Evolutionary conservation across 2,888 invertebrate genomes (phyloP).

Genomic region (Apeira syringaria): DNA sequence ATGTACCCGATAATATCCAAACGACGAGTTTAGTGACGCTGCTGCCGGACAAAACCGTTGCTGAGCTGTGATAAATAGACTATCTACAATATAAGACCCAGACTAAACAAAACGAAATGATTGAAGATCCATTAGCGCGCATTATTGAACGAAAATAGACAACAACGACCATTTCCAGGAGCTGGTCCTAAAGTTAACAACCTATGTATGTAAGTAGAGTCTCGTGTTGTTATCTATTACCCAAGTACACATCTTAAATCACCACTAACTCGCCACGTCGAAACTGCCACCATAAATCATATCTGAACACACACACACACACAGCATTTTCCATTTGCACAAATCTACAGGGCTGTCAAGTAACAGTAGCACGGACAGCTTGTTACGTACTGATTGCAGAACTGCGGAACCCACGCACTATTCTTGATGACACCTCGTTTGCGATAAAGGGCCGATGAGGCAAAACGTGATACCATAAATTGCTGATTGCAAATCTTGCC

Average conservation of each 20-base stretch:
- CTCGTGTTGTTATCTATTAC: slow-evolving; percentile 16
- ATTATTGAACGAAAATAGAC: slow-evolving; percentile 1
- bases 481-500: slow-evolving; percentile 24
- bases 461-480: slow-evolving; percentile 12
- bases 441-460: slow-evolving; percentile 26
- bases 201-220: slow-evolving; percentile 1
- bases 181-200: not conserved
- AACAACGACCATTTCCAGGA: not conserved
- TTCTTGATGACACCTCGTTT: slow-evolving; percentile 39
- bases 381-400: slow-evolving; percentile 36
- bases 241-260: slow-evolving; percentile 16
- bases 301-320: slow-evolving; percentile 11
- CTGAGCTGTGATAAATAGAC: not conserved
- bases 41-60: too few species aligned
- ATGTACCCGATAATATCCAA: too few species aligned
- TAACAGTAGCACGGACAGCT: slow-evolving; percentile 23
- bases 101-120: slow-evolving; percentile 5
- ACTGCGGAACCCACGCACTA: slow-evolving; percentile 32
- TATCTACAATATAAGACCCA: not conserved
- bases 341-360: slow-evolving; percentile 27
- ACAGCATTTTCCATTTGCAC: slow-evolving; percentile 32
- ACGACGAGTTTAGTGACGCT: too few species aligned
- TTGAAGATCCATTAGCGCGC: slow-evolving; percentile 1
- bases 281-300: slow-evolving; percentile 30
- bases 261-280: slow-evolving; percentile 23